Base-by-base conservation (phyloP, 1,140 invertebrate genomes). In the Pseudobourletiella spinata region DNA sequence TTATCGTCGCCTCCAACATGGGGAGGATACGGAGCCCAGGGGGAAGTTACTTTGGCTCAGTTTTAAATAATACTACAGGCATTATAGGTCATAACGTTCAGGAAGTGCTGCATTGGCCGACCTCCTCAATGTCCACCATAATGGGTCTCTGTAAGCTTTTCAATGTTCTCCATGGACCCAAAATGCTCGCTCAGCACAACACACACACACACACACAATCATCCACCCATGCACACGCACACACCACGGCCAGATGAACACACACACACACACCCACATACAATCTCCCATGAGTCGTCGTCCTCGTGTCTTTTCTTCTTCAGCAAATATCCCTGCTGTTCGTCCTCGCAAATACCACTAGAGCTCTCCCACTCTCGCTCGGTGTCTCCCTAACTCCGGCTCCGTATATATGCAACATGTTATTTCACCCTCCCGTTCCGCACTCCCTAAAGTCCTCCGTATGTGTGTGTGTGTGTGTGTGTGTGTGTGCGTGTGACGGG, bases 81-180 rank as follows among this genome's bases (percentile, higher is more conserved):
- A 69, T 67, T 64, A 70, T 67, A 65, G 68, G 68, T 70, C 68
- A 70, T 70, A 70, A 70, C 65, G 61, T 57, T 67, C 65, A 66
- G 68, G 68, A 70, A 70, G 68, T 70, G 63, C 63, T 66, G 61
- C 62, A 59, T 64, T 65, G 58, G 59, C 60, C 63, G 48, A 59
- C 65, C 68, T 65, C 62, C 64, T 51, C 68, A 70, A 67, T 70
- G 68, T 63, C 65, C 65, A 63, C 61, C 51, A 35, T 70, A 65
- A 70, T 67, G 63, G 68, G 26, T 55, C 43, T 65, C 55, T 29
- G 52, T 65, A 69, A 69, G 67, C 67, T 64, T 64, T 63, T 68
- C 63, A 66, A 65, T 65, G 67, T 64, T 62, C 64, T 66, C 50
- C 28, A 51, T 22, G 57, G 63, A 65, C 60, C 64, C 58, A 65